phyloP scores from a whole-genome alignment of 2,888 invertebrate genomes.

The Anoplius nigerrimus region DNA sequence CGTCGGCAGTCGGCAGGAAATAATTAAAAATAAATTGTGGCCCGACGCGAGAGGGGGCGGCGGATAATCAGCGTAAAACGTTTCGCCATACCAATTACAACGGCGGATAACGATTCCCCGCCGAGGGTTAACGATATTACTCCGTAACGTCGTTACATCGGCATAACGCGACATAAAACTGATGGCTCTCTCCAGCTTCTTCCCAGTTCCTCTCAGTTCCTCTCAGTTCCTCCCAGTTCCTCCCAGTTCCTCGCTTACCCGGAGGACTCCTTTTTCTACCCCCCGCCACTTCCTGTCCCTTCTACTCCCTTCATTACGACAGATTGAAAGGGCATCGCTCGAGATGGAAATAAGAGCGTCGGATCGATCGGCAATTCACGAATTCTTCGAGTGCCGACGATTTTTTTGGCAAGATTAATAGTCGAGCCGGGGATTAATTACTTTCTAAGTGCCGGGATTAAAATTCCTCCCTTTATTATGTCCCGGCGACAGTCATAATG shows the following conservation, averaged over 20 bases:
- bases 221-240: background rate
- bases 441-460: constrained; percentile 19
- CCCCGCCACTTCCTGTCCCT: constrained; percentile 20
- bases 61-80: constrained; percentile 54
- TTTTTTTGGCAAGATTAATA: constrained; percentile 30
- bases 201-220: constrained; percentile 27
- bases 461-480: constrained; percentile 17
- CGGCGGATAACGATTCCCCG: constrained; percentile 45
- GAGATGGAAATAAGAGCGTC: too few relatives aligned
- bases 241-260: constrained; percentile 3
- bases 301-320: constrained; percentile 53
- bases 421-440: constrained; percentile 30
- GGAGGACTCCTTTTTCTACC: constrained; percentile 20
- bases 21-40: constrained; percentile 59
- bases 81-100: constrained; percentile 57
- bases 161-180: constrained; percentile 42
- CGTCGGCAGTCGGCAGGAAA: constrained; percentile 50
- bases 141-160: constrained; percentile 47
- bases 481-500: too few relatives aligned
- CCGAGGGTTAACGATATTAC: constrained; percentile 42
- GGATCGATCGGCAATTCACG: constrained; percentile 16
- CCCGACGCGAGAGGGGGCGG: constrained; percentile 7
- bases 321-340: constrained; percentile 42
- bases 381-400: constrained; percentile 46
- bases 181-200: constrained; percentile 28